These are phyloP conservation scores for Metaphire vulgaris DNA, from an alignment of 1,140 invertebrate genomes.

Conservation along the genomic window DNA sequence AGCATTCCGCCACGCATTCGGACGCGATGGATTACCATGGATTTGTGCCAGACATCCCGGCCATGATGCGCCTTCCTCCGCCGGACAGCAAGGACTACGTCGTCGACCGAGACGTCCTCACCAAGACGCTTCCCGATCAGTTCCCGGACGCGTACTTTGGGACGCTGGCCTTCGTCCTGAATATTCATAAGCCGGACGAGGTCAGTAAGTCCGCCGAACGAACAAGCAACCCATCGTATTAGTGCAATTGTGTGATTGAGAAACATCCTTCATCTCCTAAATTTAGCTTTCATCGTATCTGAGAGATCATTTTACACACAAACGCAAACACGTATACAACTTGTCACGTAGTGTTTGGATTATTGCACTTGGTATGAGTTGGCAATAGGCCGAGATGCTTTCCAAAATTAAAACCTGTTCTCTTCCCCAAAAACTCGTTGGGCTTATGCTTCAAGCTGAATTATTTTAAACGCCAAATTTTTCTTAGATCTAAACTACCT, in stretches of 20 bases:
- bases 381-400: too few species aligned
- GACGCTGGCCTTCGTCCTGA: constrained; percentile 17
- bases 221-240: neutral
- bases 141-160: constrained; percentile 23
- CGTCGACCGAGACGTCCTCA: constrained; percentile 2
- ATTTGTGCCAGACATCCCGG: constrained; percentile 20
- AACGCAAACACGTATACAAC: neutral
- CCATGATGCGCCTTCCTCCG: constrained; percentile 23
- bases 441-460: neutral
- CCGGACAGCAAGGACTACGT: neutral
- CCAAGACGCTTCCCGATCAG: constrained; percentile 22
- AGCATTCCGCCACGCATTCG: constrained; percentile 18
- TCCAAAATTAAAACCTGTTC: too few species aligned
- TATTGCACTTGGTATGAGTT: neutral
- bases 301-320: neutral
- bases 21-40: constrained; percentile 18
- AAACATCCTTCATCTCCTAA: neutral
- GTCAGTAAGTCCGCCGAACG: too few species aligned
- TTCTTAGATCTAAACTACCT: too few species aligned
- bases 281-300: neutral
- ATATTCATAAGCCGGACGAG: constrained; percentile 20
- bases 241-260: neutral
- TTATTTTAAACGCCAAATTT: neutral
- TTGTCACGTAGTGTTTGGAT: neutral
- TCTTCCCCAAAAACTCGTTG: too few species aligned